Evolutionary conservation across 1,140 invertebrate species (phyloP).

Genomic region (Nephotettix cincticeps): DNA sequence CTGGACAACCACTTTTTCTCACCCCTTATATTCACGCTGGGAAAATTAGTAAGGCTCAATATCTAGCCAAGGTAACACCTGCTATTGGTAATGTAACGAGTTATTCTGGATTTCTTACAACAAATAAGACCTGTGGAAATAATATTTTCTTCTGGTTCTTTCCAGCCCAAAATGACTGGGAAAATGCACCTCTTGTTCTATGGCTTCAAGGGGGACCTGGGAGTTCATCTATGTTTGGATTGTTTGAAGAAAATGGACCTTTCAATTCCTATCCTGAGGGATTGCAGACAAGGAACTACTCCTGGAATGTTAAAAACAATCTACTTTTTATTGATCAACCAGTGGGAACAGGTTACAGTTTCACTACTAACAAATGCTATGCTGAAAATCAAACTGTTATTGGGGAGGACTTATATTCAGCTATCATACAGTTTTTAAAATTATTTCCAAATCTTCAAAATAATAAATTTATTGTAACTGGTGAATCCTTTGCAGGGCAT

Average conservation of each 20-base stretch:
- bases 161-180: conserved; percentile 52
- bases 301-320: conserved; percentile 32
- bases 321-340: conserved; percentile 75
- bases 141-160: conserved; percentile 83
- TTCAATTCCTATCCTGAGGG: neutral
- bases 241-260: conserved; percentile 64
- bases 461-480: conserved; percentile 75
- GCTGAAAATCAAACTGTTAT: conserved; percentile 62
- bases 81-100: conserved; percentile 22
- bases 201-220: conserved; percentile 80
- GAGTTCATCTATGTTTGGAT: conserved; percentile 63
- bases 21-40: conserved; percentile 31
- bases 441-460: conserved; percentile 65
- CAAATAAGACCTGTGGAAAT: conserved; percentile 52
- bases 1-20: conserved; percentile 28
- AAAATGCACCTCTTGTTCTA: conserved; percentile 60
- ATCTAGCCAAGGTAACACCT: conserved; percentile 27
- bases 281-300: conserved; percentile 18
- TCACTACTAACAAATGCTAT: conserved; percentile 65
- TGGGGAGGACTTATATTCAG: conserved; percentile 24
- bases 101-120: conserved; percentile 71
- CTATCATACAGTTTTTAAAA: conserved; percentile 64
- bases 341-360: conserved; percentile 56
- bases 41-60: conserved; percentile 19
- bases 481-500: conserved; percentile 86